A percentile compares a stretch with the other conserved stretches of the same genome.
These are phyloP conservation scores for Andrena bicolor DNA, from an alignment of 2,888 invertebrate genomes.

Conservation along the genomic window DNA sequence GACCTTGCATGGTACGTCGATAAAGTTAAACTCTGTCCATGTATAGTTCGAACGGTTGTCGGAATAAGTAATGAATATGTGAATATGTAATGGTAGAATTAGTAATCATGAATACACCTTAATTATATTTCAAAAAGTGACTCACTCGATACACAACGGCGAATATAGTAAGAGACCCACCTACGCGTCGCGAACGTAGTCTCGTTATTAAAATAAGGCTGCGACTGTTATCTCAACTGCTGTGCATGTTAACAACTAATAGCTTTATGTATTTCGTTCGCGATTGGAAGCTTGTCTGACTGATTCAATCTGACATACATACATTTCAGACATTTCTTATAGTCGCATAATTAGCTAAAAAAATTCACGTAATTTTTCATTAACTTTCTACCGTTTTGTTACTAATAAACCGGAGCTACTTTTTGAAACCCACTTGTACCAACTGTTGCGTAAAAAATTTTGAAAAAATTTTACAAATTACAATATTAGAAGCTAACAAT, in stretches of 20 bases:
- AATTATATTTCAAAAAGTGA: constrained; percentile 56
- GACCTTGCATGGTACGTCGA: background rate
- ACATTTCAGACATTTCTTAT: too few species aligned
- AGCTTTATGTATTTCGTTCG: constrained; percentile 24
- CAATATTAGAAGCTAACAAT: too few species aligned
- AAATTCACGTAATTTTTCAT: too few species aligned
- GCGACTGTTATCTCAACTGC: constrained; percentile 33
- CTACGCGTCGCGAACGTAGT: constrained; percentile 46
- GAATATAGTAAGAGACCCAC: constrained; percentile 51
- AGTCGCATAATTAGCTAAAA: background rate
- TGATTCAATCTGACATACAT: constrained; percentile 15
- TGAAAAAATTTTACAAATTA: too few species aligned
- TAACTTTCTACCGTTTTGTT: too few species aligned
- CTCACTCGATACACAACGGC: constrained; percentile 39
- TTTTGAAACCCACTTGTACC: too few species aligned
- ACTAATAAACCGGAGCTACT: too few species aligned
- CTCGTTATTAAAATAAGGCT: constrained; percentile 48
- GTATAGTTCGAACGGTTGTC: constrained; percentile 4
- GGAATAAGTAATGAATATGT: constrained; percentile 28
- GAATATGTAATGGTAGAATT: constrained; percentile 48
- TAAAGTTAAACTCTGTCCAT: constrained; percentile 1
- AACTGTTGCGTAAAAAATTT: too few species aligned
- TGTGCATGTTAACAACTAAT: constrained; percentile 46
- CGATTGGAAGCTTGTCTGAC: constrained; percentile 21
- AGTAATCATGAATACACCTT: constrained; percentile 44